Base-by-base conservation (phyloP, 2,113 vertebrate genomes). In the Agelaius phoeniceus region DNA sequence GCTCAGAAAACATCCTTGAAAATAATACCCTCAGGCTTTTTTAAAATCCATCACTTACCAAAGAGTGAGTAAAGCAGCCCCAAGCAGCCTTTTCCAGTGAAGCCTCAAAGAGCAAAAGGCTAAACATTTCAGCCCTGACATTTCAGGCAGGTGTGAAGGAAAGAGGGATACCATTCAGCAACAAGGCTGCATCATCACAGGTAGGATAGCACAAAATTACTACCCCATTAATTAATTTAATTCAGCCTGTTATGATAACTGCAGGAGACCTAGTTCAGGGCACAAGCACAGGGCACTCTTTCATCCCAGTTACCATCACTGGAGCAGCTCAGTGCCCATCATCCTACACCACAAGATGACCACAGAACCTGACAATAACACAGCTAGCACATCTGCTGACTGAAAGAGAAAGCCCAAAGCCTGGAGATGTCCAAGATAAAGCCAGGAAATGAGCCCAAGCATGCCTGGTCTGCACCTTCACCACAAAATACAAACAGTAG, bases 1-100 rank as follows among this genome's bases (percentile, higher is more conserved):
- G 73, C 73, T 91, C 37, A 57, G 74, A 93, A 89, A 91, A 51
- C 39, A 67, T 55, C 76, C 83, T 68, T 78, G 78, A 87, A 96
- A 91, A 57, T 54, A 87, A 81, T 11, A 89, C 58, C 66, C 74
- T 87, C 58, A 58, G 69, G 69, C 61, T 96, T 69, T 84, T 89
- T 58, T 27, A 87, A 92, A 92, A 87, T 72, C 89, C 58, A 69
- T 61, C 84, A 75, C 66, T 72, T 65, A 71, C n/a, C 66, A 33
- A 82, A 65, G 26, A 82, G 7, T 14, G 54, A 73, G 39, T 16
- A 58, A 73, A 75, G 66, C 35, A 89, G 37, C 13, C 44, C 44
- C 4, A 5, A 63, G 27, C 3, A 73, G 61, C 20, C 62, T 76
- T 61, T 67, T 65, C 58, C 46, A 52, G 28, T 10, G 31, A 82